A percentile compares a stretch with the other conserved stretches of the same genome.
Evolutionary conservation across 2,888 invertebrate species (phyloP).

Genomic region (Cepaea hortensis): DNA sequence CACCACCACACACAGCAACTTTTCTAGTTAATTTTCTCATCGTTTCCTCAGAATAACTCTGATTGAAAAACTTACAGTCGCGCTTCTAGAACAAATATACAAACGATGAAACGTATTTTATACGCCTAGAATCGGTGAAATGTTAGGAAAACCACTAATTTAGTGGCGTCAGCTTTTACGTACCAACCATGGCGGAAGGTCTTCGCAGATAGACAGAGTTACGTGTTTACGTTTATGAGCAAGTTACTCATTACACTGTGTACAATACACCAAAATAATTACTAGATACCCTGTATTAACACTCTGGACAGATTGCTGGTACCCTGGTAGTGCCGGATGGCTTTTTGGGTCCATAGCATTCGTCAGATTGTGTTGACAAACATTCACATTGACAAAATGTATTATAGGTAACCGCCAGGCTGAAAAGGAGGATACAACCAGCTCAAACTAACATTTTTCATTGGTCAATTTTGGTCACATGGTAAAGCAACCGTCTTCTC

Average conservation of each 20-base stretch:
- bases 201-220: neutral
- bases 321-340: slow-evolving; percentile 78
- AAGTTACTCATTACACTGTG: neutral
- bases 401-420: slow-evolving; percentile 63
- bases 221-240: neutral
- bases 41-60: neutral
- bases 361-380: slow-evolving; percentile 68
- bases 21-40: neutral
- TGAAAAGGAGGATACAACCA: slow-evolving; percentile 54
- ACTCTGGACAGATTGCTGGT: slow-evolving; percentile 77
- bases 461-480: slow-evolving; percentile 73
- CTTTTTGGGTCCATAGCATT: slow-evolving; percentile 78
- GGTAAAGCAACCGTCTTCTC: slow-evolving; percentile 54
- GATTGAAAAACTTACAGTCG: neutral
- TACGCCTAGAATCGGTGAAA: neutral
- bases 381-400: slow-evolving; percentile 68
- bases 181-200: slow-evolving; percentile 47
- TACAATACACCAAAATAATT: slow-evolving; percentile 67
- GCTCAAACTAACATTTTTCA: slow-evolving; percentile 66
- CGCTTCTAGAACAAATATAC: neutral
- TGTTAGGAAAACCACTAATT: neutral
- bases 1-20: too few relatives aligned
- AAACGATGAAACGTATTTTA: neutral
- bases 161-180: slow-evolving; percentile 27
- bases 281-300: slow-evolving; percentile 77